Evolutionary conservation across 35 echinoderm and acorn worm genomes (phyloP).

Genomic region (Nesometra sesokonis): DNA sequence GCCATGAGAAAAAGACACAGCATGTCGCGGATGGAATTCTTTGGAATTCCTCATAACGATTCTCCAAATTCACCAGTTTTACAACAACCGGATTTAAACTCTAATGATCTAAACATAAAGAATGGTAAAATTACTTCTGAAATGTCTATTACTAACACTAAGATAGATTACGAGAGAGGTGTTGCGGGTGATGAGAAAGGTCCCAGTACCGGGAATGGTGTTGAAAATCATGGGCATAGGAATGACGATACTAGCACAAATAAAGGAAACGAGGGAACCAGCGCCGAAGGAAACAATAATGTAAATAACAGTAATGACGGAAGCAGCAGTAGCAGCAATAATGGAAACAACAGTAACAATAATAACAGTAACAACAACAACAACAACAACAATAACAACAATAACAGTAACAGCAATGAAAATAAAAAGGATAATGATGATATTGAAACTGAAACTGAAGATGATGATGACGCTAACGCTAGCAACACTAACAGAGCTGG

Average conservation of each 20-base stretch:
- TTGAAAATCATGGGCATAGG: too few species aligned
- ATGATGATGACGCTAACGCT: not conserved
- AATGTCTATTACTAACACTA: too few species aligned
- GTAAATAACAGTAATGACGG: not conserved
- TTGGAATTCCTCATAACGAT: too few species aligned
- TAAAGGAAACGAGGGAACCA: not conserved
- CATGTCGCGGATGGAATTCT: too few species aligned
- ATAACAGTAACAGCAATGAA: not conserved
- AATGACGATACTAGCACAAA: too few species aligned
- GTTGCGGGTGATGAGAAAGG: too few species aligned
- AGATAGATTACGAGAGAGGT: too few species aligned
- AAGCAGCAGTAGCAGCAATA: not conserved
- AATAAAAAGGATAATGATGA: not conserved
- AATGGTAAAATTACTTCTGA: not conserved
- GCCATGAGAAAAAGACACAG: too few species aligned
- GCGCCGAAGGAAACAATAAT: not conserved
- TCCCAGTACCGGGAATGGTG: too few species aligned
- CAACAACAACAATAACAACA: not conserved
- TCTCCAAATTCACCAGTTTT: too few species aligned
- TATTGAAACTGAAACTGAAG: not conserved
- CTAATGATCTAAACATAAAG: not conserved
- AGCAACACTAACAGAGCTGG: not conserved
- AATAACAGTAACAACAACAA: not conserved
- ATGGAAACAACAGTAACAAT: not conserved
- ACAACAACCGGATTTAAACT: not conserved